Conservation (phyloP, 2,113 vertebrate species). For the Rhadina sibilatrix region DNA sequence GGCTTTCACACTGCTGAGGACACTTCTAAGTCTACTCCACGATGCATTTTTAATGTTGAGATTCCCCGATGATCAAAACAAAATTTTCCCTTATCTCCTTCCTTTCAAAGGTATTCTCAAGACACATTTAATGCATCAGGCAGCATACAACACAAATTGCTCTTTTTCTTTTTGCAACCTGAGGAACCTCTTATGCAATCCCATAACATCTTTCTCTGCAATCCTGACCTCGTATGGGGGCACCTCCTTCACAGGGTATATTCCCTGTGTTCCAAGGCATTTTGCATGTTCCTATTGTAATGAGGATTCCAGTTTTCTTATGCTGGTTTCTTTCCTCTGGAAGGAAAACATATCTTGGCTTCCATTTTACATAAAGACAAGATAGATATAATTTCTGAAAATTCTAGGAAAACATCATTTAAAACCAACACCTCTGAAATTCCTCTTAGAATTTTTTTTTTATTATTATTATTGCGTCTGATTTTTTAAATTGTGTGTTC, state of each 20-base stretch:
- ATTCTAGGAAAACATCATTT: not conserved
- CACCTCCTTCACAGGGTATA: not conserved
- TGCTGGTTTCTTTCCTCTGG: not conserved
- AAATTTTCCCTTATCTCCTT: not conserved
- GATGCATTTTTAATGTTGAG: not conserved
- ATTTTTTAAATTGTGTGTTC: not conserved
- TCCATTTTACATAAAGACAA: not conserved
- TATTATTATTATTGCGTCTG: not conserved
- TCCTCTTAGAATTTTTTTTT: not conserved
- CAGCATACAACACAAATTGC: not conserved
- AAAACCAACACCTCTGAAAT: not conserved
- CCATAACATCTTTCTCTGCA: not conserved
- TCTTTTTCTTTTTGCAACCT: not conserved
- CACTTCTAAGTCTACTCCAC: not conserved
- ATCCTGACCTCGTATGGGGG: not conserved
- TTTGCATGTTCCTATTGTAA: not conserved
- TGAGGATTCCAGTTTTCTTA: not conserved
- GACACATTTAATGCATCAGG: not conserved
- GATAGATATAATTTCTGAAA: not conserved
- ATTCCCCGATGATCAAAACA: not conserved
- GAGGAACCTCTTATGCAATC: not conserved
- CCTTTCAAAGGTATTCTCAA: conserved; percentile 2
- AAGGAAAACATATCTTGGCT: not conserved
- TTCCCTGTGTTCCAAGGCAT: not conserved
- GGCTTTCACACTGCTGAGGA: not conserved